These are phyloP conservation scores for Streptopelia turtur DNA, from an alignment of 2,797 vertebrate species.

Conservation along the genomic window DNA sequence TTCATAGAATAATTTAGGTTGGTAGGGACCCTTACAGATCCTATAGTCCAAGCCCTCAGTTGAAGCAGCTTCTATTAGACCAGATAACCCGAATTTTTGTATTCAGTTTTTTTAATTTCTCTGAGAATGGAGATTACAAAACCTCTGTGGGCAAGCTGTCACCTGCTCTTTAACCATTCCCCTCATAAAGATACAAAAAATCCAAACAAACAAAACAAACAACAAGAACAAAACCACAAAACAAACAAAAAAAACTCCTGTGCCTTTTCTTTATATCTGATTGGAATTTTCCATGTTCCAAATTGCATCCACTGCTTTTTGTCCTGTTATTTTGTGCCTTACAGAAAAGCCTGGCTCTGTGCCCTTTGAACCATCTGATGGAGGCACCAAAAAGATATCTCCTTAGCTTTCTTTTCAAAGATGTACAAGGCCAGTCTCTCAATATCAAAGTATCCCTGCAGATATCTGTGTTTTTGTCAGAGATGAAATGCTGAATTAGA, in stretches of 20 bases:
- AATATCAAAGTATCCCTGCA: not conserved
- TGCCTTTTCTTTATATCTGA: not conserved
- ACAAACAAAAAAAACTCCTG: not conserved
- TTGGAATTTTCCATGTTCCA: not conserved
- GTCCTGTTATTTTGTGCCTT: fast-evolving
- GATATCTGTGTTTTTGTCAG: not conserved
- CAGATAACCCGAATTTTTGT: not conserved
- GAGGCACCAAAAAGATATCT: not conserved
- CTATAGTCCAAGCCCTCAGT: not conserved
- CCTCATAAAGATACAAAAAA: not conserved
- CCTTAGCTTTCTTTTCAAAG: not conserved
- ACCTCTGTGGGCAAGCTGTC: not conserved
- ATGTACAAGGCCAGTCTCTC: not conserved
- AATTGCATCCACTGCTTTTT: not conserved
- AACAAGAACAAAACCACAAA: too few relatives aligned
- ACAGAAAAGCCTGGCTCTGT: not conserved
- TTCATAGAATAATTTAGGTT: not conserved
- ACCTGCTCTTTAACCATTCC: not conserved
- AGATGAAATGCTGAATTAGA: not conserved
- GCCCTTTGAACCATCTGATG: not conserved
- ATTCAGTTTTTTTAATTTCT: not conserved
- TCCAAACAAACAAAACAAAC: not conserved
- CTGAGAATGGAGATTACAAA: not conserved
- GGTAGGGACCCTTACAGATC: not conserved
- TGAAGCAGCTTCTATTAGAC: not conserved